Percentiles rank a stretch among this genome's conserved stretches.
phyloP scores from a whole-genome alignment of 2,797 vertebrate species.

The Tadarida brasiliensis region DNA sequence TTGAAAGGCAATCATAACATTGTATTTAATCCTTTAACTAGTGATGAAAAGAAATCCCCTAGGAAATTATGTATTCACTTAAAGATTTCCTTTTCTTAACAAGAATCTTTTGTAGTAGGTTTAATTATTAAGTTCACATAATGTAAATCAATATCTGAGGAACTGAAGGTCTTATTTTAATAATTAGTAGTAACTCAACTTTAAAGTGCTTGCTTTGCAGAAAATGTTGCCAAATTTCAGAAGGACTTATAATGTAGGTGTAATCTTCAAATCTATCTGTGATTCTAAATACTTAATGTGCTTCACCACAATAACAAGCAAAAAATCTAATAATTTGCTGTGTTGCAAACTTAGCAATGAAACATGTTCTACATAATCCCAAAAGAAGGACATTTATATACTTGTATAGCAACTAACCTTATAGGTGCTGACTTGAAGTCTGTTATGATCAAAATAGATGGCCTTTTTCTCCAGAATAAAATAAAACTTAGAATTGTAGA shows the following conservation, averaged over 20 bases:
- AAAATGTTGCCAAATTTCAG: slow-evolving; percentile 32
- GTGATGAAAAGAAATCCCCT: background rate
- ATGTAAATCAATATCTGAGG: slow-evolving; percentile 65
- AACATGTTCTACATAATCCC: slow-evolving; percentile 85
- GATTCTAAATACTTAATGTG: background rate
- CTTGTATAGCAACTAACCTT: slow-evolving; percentile 95
- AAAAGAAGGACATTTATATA: slow-evolving; percentile 95
- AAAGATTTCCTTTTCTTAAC: slow-evolving; percentile 59
- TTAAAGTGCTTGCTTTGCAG: slow-evolving; percentile 23
- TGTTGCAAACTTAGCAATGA: slow-evolving; percentile 54
- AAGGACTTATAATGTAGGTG: background rate
- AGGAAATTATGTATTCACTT: slow-evolving; percentile 49
- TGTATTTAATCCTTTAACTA: slow-evolving; percentile 14
- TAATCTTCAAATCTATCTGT: slow-evolving; percentile 56
- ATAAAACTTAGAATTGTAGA: slow-evolving; percentile 91
- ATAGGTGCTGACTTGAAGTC: slow-evolving; percentile 97
- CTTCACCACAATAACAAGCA: slow-evolving; percentile 32
- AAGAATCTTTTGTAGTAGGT: slow-evolving; percentile 50
- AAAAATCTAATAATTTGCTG: slow-evolving; percentile 19
- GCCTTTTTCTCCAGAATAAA: slow-evolving; percentile 91
- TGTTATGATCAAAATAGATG: slow-evolving; percentile 93
- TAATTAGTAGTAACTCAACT: slow-evolving; percentile 50
- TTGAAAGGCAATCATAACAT: slow-evolving; percentile 42
- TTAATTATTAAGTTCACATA: slow-evolving; percentile 57
- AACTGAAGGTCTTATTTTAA: slow-evolving; percentile 67